Evolutionary conservation across 2,888 invertebrate genomes (phyloP).

Genomic region (Antheraea yamamai): DNA sequence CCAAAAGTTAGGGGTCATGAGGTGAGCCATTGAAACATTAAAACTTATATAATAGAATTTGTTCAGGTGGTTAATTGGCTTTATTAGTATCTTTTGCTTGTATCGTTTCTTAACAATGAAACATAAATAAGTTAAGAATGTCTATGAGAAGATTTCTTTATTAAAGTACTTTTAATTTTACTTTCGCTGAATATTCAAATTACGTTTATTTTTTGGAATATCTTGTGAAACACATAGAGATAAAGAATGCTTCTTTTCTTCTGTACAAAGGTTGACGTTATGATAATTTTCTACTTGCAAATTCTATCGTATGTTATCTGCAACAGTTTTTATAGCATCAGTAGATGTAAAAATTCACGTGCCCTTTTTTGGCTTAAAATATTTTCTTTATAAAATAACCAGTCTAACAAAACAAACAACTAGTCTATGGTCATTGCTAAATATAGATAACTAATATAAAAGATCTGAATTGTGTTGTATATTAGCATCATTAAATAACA

Average conservation of each 20-base stretch:
- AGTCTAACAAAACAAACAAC: no score
- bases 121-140: background rate
- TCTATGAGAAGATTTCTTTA: background rate
- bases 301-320: no score
- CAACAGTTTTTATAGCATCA: no score
- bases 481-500: background rate
- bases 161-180: background rate
- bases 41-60: slow-evolving; percentile 15
- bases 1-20: slow-evolving; percentile 63
- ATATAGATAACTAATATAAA: background rate
- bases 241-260: no score
- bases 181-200: background rate
- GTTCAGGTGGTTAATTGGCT: slow-evolving; percentile 30
- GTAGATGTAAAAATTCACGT: no score
- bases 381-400: background rate
- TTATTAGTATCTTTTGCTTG: slow-evolving; percentile 24
- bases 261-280: no score
- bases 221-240: background rate
- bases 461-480: background rate
- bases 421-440: background rate
- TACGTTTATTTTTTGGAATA: background rate
- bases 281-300: no score
- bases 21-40: slow-evolving; percentile 43
- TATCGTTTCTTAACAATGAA: background rate
- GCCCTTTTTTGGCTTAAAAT: background rate